phyloP scores from a whole-genome alignment of 30 jellyfish, hydroid and myxozoan genomes.

The Clytia hemisphaerica region DNA sequence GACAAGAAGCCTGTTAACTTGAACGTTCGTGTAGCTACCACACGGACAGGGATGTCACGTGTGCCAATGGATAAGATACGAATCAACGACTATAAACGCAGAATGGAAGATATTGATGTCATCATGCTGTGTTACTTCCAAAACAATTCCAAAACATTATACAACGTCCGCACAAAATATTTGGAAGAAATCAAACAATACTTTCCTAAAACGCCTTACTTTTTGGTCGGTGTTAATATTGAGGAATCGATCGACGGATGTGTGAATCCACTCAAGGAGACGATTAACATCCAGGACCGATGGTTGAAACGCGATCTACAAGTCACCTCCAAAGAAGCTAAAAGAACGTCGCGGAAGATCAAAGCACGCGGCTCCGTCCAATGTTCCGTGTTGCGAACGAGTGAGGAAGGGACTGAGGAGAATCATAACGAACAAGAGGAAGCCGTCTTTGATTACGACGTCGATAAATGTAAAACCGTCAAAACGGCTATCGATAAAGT shows the following conservation, averaged over 20 bases:
- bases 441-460: not conserved
- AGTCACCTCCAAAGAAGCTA: not conserved
- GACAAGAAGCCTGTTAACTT: conserved; percentile 1
- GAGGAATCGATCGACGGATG: conserved; percentile 5
- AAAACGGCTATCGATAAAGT: conserved; percentile 1
- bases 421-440: not conserved
- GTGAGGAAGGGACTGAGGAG: not conserved
- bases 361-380: conserved; percentile 1
- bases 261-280: conserved; percentile 6
- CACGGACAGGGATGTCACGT: conserved; percentile 8
- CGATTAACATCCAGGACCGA: conserved; percentile 20
- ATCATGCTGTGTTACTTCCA: conserved; percentile 8
- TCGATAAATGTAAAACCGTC: conserved; percentile 5
- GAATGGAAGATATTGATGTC: conserved; percentile 9
- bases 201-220: conserved; percentile 20
- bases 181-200: conserved; percentile 21
- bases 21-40: conserved; percentile 17
- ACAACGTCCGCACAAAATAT: conserved; percentile 24
- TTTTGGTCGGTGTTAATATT: conserved; percentile 1
- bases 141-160: conserved; percentile 22
- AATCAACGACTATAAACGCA: not conserved
- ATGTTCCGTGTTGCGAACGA: conserved; percentile 6
- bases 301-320: conserved; percentile 16
- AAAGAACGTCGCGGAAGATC: not conserved
- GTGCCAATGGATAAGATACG: conserved; percentile 21